Percentiles rank a stretch among this genome's conserved stretches.
Evolutionary conservation across 2,797 vertebrate species (phyloP).

Genomic region (Ceryle rudis): DNA sequence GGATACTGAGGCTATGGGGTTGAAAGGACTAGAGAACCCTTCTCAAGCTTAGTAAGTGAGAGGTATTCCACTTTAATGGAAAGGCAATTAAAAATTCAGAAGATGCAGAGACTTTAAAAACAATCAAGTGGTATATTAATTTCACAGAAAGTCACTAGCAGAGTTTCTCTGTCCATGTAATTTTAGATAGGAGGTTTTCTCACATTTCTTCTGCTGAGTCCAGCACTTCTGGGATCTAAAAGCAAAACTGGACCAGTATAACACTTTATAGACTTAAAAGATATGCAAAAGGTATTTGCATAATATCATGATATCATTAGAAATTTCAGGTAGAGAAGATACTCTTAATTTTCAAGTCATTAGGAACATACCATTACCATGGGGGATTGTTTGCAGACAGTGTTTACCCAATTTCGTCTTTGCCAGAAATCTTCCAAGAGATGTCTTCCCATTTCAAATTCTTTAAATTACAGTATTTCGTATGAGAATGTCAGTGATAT

Average conservation of each 20-base stretch:
- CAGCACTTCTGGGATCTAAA: constrained; percentile 12
- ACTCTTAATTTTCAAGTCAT: background rate
- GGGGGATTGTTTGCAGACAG: constrained; percentile 15
- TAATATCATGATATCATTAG: background rate
- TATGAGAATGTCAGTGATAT: constrained; percentile 51
- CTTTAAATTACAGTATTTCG: constrained; percentile 56
- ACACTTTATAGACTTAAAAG: background rate
- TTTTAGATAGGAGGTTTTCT: constrained; percentile 57
- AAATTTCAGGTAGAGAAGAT: constrained; percentile 8
- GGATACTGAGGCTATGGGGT: background rate
- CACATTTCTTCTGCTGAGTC: constrained; percentile 24
- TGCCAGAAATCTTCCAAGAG: constrained; percentile 43
- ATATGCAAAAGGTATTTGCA: background rate
- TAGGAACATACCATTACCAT: background rate
- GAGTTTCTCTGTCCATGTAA: background rate
- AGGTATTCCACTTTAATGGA: constrained; percentile 43
- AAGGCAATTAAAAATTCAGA: constrained; percentile 63
- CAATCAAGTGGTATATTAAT: constrained; percentile 16
- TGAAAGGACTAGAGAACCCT: background rate
- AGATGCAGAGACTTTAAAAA: constrained; percentile 20
- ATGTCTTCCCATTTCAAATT: constrained; percentile 50
- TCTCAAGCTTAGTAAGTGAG: background rate
- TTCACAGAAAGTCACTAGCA: background rate
- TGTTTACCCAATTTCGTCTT: constrained; percentile 26
- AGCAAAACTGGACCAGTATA: background rate